These are phyloP conservation scores for Arenicola marina DNA, from an alignment of 2,888 invertebrate species.

Conservation along the genomic window DNA sequence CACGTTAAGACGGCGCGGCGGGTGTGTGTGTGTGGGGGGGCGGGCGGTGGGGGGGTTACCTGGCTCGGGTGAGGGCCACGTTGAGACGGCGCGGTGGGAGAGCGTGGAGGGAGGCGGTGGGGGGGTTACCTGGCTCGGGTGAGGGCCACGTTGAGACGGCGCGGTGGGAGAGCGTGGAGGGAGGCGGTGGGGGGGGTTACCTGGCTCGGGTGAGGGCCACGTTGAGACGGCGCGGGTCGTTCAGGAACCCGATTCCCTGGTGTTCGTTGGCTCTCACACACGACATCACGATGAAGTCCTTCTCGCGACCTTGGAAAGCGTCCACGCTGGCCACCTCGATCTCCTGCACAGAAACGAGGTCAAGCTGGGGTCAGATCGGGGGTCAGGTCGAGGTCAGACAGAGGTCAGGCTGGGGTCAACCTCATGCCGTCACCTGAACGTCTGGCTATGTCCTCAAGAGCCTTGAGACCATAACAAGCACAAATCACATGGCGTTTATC, in stretches of 20 bases:
- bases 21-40: no score
- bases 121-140: conserved; percentile 89
- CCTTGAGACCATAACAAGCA: no score
- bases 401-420: no score
- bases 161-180: no score
- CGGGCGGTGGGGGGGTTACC: conserved; percentile 61
- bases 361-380: no score
- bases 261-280: conserved; percentile 98
- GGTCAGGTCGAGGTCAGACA: no score
- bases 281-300: conserved; percentile 98
- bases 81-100: conserved; percentile 96
- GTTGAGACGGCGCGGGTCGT: conserved; percentile 95
- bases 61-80: conserved; percentile 96
- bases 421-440: no score
- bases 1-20: no score
- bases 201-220: conserved; percentile 97
- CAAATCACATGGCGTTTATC: no score
- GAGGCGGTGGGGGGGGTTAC: conserved; percentile 38
- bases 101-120: no score
- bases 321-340: conserved; percentile 99
- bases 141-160: conserved; percentile 95
- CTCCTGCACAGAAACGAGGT: no score
- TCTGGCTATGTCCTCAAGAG: no score
- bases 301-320: conserved; percentile 98
- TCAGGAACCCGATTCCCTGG: conserved; percentile 97